A percentile compares a stretch with the other conserved stretches of the same genome.
These are phyloP conservation scores for Centropus bengalensis DNA, from an alignment of 2,113 vertebrate genomes.

Conservation along the genomic window DNA sequence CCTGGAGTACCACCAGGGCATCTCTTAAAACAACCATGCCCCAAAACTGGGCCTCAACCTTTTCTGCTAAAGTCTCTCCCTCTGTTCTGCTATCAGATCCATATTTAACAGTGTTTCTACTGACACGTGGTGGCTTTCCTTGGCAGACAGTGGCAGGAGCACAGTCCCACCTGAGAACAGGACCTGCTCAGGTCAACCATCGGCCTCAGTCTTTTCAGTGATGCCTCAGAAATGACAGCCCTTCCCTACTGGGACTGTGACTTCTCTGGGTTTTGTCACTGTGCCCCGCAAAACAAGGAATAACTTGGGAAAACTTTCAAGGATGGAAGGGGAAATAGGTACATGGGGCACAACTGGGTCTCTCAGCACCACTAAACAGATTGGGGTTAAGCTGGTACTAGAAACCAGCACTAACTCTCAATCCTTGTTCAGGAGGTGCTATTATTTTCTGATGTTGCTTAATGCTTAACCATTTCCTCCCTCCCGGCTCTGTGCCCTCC, in stretches of 20 bases:
- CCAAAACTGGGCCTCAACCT: background rate
- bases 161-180: background rate
- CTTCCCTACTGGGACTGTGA: fast-evolving
- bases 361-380: background rate
- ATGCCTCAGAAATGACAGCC: background rate
- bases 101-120: background rate
- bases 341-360: fast-evolving
- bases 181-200: background rate
- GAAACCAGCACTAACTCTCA: background rate
- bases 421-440: too few species aligned
- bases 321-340: background rate
- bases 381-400: background rate
- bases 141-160: background rate
- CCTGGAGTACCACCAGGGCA: background rate
- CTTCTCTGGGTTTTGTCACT: background rate
- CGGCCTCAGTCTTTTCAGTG: fast-evolving
- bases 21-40: fast-evolving
- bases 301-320: background rate
- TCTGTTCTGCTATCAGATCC: background rate
- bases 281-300: background rate
- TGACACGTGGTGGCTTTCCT: background rate
- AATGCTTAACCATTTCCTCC: background rate
- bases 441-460: background rate
- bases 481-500: background rate
- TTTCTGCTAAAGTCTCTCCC: background rate